These are phyloP conservation scores for Drosophila biarmipes DNA, from an alignment of 1,140 invertebrate species.

Conservation along the genomic window DNA sequence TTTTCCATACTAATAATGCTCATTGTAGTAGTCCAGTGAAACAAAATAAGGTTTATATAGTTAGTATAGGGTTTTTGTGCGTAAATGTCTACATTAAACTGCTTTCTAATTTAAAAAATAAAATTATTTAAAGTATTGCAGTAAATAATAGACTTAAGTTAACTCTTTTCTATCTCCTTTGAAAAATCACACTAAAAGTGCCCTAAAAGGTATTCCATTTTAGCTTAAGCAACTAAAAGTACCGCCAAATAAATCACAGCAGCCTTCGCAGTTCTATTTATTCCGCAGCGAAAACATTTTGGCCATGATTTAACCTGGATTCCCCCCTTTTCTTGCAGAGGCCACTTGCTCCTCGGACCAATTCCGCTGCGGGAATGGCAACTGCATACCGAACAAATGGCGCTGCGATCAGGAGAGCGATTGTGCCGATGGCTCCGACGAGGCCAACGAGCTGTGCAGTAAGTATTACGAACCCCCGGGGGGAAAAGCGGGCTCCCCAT, in stretches of 20 bases:
- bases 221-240: not conserved
- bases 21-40: too few relatives aligned
- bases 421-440: conserved; percentile 89
- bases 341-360: conserved; percentile 80
- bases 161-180: not conserved
- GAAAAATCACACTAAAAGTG: not conserved
- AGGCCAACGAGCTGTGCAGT: conserved; percentile 86
- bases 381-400: conserved; percentile 88
- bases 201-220: not conserved
- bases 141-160: too few relatives aligned
- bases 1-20: too few relatives aligned
- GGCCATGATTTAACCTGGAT: conserved; percentile 21
- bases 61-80: too few relatives aligned
- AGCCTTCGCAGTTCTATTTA: not conserved
- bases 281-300: too few relatives aligned
- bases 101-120: too few relatives aligned
- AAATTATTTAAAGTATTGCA: too few relatives aligned
- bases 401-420: conserved; percentile 88
- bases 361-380: conserved; percentile 87
- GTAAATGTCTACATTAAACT: too few relatives aligned
- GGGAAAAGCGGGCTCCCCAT: not conserved
- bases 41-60: too few relatives aligned
- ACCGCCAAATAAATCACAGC: not conserved
- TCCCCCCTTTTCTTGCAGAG: conserved; percentile 59
- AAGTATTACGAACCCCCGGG: conserved; percentile 53